These are phyloP conservation scores for Plagodis pulveraria DNA, from an alignment of 2,888 invertebrate species.

Conservation along the genomic window DNA sequence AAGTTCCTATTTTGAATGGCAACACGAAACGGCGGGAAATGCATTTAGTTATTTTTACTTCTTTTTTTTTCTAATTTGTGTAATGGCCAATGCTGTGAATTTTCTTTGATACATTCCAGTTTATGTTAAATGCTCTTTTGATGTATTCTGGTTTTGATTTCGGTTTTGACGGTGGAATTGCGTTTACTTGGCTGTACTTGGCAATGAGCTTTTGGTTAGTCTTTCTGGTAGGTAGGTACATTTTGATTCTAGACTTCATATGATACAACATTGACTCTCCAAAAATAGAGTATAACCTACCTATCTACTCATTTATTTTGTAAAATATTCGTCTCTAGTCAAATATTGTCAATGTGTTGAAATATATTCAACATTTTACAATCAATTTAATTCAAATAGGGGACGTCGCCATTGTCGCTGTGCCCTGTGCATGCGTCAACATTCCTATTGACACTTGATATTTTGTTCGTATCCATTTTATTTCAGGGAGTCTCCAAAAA, in stretches of 20 bases:
- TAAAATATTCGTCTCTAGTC: neutral
- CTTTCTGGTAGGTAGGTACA: too few relatives aligned
- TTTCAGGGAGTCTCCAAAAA: too few relatives aligned
- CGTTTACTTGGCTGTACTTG: slow-evolving; percentile 10
- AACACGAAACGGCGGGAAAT: slow-evolving; percentile 82
- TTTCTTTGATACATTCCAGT: slow-evolving; percentile 73
- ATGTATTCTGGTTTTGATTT: slow-evolving; percentile 39
- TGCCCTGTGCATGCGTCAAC: slow-evolving; percentile 24
- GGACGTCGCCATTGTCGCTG: slow-evolving; percentile 18
- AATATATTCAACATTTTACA: slow-evolving; percentile 44
- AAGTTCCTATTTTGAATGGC: slow-evolving; percentile 84
- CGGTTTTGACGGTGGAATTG: slow-evolving; percentile 33
- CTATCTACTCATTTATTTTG: too few relatives aligned
- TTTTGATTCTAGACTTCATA: too few relatives aligned
- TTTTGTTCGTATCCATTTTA: slow-evolving; percentile 59
- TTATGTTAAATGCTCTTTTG: slow-evolving; percentile 56
- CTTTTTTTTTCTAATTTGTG: slow-evolving; percentile 70
- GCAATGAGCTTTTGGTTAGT: too few relatives aligned
- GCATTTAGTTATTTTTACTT: slow-evolving; percentile 75
- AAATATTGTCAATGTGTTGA: slow-evolving; percentile 7
- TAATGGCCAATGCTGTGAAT: slow-evolving; percentile 66
- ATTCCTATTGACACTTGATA: slow-evolving; percentile 56
- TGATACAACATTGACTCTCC: too few relatives aligned
- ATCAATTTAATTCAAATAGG: slow-evolving; percentile 52
- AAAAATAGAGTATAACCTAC: too few relatives aligned